These are phyloP conservation scores for Opisthocomus hoazin DNA, from an alignment of 2,113 vertebrate genomes.

Conservation along the genomic window DNA sequence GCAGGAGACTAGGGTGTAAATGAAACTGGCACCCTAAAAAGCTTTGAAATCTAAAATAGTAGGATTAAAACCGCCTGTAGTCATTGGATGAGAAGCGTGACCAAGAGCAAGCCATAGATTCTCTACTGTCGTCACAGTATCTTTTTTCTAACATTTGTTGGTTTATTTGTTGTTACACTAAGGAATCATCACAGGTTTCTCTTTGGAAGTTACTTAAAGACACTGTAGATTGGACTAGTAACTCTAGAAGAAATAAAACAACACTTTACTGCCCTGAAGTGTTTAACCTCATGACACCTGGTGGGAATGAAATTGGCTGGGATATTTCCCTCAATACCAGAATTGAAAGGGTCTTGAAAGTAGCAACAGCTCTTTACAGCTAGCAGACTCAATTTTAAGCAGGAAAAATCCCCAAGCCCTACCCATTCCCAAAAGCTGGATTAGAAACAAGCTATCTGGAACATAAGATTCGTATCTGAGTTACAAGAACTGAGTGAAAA, in stretches of 20 bases:
- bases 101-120: neutral
- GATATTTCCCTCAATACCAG: neutral
- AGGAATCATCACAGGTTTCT: neutral
- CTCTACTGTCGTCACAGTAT: neutral
- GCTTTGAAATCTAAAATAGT: neutral
- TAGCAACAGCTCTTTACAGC: neutral
- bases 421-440: neutral
- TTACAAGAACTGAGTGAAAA: neutral
- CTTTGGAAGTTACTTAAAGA: neutral
- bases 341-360: neutral
- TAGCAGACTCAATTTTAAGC: neutral
- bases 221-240: neutral
- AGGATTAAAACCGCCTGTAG: neutral
- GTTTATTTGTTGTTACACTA: neutral
- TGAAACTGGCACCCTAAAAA: neutral
- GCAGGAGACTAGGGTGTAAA: neutral
- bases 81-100: neutral
- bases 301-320: neutral
- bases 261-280: neutral
- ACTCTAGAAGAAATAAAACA: neutral
- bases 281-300: neutral
- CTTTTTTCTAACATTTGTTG: neutral
- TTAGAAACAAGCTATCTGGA: neutral
- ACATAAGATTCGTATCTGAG: neutral
- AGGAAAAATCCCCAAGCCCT: neutral